phyloP scores from a whole-genome alignment of 2,113 vertebrate species.

The Amphilophus citrinellus region DNA sequence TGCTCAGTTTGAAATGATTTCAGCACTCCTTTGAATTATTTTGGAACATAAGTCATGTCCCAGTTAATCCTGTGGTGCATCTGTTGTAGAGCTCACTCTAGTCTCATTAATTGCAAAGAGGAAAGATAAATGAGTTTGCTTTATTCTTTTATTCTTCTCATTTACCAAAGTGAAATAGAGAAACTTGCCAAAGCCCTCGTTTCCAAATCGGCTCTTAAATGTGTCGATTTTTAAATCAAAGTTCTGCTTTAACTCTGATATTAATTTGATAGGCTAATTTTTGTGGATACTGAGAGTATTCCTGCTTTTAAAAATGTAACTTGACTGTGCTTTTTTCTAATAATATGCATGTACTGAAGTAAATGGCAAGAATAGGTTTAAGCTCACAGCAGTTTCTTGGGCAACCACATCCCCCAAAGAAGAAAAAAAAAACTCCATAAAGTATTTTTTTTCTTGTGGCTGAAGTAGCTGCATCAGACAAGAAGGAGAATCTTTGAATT shows the following conservation, averaged over 20 bases:
- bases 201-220: neutral
- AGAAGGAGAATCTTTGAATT: conserved; percentile 25
- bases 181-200: neutral
- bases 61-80: conserved; percentile 14
- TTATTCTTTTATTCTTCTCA: neutral
- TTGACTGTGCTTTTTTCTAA: neutral
- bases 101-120: conserved; percentile 10
- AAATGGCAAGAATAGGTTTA: neutral
- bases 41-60: conserved; percentile 1
- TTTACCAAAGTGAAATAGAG: neutral
- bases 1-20: conserved; percentile 22
- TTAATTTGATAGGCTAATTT: neutral
- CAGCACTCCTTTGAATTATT: conserved; percentile 18
- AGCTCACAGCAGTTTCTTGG: conserved; percentile 20
- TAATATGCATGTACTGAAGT: neutral
- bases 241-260: neutral
- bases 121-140: neutral
- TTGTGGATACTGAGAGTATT: neutral
- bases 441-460: neutral
- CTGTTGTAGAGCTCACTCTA: conserved; percentile 7
- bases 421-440: neutral
- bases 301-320: neutral
- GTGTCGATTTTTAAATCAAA: neutral
- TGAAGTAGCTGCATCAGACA: conserved; percentile 31
- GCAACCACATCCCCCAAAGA: neutral